Percentiles rank a stretch among this genome's conserved stretches.
phyloP scores from a whole-genome alignment of 2,113 vertebrate genomes.

The Todiramphus chloris region DNA sequence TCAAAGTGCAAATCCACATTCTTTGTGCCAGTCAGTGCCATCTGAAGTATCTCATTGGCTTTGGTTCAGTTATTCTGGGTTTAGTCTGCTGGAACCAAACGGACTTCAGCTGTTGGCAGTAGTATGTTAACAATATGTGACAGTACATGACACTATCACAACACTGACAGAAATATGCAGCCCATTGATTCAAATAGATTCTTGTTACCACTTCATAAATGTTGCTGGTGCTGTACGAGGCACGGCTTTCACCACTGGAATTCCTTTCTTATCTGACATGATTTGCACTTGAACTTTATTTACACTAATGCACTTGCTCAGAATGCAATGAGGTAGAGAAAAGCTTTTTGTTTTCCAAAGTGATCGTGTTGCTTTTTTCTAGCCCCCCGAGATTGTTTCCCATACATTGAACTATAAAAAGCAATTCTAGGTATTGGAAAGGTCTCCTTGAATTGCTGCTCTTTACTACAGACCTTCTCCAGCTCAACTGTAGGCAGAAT shows the following conservation, averaged over 20 bases:
- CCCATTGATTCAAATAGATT: not conserved
- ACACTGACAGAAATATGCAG: not conserved
- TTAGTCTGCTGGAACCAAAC: slow-evolving; percentile 14
- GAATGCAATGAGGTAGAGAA: not conserved
- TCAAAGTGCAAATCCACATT: slow-evolving; percentile 12
- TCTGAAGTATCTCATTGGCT: slow-evolving; percentile 1
- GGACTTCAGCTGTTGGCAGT: not conserved
- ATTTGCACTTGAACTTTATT: slow-evolving; percentile 17
- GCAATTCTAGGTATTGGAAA: not conserved
- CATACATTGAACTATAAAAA: not conserved
- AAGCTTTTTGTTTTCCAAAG: not conserved
- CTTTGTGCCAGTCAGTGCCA: not conserved
- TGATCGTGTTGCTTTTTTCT: not conserved
- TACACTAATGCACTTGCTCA: not conserved
- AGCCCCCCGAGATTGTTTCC: not conserved
- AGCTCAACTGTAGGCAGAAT: not conserved
- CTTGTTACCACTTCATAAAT: not conserved
- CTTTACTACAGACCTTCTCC: not conserved
- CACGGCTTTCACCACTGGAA: not conserved
- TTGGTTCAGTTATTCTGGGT: slow-evolving; percentile 1
- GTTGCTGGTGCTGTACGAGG: not conserved
- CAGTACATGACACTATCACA: not conserved
- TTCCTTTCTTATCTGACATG: not conserved
- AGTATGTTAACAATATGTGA: not conserved
- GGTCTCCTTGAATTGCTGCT: not conserved